phyloP scores from a whole-genome alignment of 2,113 vertebrate genomes.

The Ovis aries region DNA sequence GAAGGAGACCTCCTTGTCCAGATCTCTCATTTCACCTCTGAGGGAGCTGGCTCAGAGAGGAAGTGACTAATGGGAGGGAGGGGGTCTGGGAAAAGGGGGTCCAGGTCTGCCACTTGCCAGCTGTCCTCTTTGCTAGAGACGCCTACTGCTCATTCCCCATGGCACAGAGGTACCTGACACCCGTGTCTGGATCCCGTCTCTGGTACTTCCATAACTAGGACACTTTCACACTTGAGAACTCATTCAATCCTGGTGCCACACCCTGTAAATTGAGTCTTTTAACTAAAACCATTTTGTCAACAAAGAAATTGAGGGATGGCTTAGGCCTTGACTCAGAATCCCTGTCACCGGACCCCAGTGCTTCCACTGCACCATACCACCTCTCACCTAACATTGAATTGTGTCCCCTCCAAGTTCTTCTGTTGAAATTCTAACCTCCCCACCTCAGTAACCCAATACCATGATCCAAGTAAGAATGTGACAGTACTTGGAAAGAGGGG shows the following conservation, averaged over 20 bases:
- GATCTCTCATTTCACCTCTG: background rate
- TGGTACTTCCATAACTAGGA: background rate
- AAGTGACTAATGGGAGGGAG: background rate
- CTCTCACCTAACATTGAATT: background rate
- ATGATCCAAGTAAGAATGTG: background rate
- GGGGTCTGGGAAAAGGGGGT: too few species aligned
- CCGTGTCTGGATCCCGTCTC: background rate
- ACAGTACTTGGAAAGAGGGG: background rate
- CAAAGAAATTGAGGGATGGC: background rate
- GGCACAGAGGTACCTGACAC: background rate
- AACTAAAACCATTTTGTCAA: background rate
- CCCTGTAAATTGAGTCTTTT: background rate
- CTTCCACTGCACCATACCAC: background rate
- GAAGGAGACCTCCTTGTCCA: background rate
- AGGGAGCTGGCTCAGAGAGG: background rate
- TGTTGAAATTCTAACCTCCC: background rate
- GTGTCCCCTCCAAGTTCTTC: background rate
- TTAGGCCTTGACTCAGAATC: background rate
- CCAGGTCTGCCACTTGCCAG: background rate
- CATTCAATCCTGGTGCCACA: background rate
- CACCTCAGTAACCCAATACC: background rate
- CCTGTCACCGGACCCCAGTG: fast-evolving
- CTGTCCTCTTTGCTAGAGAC: background rate
- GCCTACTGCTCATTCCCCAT: background rate
- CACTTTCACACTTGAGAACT: background rate